Evolutionary conservation across 1,140 invertebrate genomes (phyloP).

Genomic region (Scaptodrosophila lebanonensis): DNA sequence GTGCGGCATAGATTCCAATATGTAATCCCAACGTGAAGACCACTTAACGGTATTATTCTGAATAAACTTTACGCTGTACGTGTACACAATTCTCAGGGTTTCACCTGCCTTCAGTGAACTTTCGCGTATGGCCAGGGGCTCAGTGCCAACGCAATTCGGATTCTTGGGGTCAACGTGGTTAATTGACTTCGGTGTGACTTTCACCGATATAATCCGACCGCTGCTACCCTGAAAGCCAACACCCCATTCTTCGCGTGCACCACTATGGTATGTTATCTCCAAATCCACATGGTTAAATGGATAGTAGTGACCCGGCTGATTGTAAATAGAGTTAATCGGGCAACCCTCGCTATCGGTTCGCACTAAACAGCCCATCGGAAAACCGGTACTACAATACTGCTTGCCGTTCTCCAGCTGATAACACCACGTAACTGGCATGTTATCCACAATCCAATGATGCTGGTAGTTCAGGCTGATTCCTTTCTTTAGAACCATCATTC

Average conservation of each 20-base stretch:
- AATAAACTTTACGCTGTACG: constrained; percentile 91
- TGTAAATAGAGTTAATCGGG: constrained; percentile 78
- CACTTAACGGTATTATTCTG: constrained; percentile 94
- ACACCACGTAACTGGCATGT: constrained; percentile 98
- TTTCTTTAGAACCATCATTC: constrained; percentile 89
- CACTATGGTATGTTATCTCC: constrained; percentile 94
- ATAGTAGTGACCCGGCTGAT: constrained; percentile 87
- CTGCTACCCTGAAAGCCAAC: constrained; percentile 85
- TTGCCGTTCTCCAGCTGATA: constrained; percentile 86
- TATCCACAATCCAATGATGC: constrained; percentile 99
- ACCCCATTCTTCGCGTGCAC: constrained; percentile 90
- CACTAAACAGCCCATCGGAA: constrained; percentile 97
- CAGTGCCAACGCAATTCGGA: constrained; percentile 79
- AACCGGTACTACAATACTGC: constrained; percentile 94
- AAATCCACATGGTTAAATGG: constrained; percentile 98
- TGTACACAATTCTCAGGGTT: constrained; percentile 86
- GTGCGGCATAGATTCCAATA: constrained; percentile 98
- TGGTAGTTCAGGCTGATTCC: constrained; percentile 98
- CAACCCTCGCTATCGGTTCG: constrained; percentile 74
- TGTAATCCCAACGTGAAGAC: constrained; percentile 99
- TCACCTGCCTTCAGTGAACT: constrained; percentile 78
- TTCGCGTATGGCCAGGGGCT: constrained; percentile 84
- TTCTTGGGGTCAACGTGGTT: constrained; percentile 79
- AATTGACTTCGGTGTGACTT: constrained; percentile 88
- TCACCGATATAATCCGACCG: constrained; percentile 92